phyloP scores from a whole-genome alignment of 2,113 vertebrate species.

The Amphiprion ocellaris region DNA sequence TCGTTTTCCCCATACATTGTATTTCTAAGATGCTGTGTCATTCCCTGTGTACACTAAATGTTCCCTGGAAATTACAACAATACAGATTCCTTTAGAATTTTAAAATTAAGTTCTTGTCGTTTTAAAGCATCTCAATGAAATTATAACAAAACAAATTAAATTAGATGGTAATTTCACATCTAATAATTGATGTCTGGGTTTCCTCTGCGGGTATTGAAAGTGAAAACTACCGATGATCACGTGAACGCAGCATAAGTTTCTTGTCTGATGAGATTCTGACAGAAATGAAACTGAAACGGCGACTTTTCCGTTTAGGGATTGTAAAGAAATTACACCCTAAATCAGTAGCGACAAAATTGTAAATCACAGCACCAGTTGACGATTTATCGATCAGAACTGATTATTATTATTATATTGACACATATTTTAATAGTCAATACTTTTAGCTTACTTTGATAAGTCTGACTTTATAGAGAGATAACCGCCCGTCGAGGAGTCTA shows the following conservation, averaged over 20 bases:
- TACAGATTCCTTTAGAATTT: too few species aligned
- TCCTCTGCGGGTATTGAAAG: neutral
- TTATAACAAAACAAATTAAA: too few species aligned
- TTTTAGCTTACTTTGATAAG: fast-evolving
- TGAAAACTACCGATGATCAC: neutral
- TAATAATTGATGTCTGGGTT: neutral
- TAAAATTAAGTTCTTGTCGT: too few species aligned
- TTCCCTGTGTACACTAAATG: too few species aligned
- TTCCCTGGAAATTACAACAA: too few species aligned
- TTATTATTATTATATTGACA: fast-evolving
- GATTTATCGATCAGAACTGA: fast-evolving
- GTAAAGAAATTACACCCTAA: fast-evolving
- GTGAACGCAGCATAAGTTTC: constrained; percentile 59
- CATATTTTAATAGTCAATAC: fast-evolving
- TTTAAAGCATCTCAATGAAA: too few species aligned
- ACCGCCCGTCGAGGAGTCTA: fast-evolving
- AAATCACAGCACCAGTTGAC: fast-evolving
- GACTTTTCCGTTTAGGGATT: neutral
- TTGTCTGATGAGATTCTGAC: fast-evolving
- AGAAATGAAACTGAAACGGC: constrained; percentile 59
- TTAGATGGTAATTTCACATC: neutral
- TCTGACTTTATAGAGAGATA: fast-evolving
- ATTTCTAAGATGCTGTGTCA: too few species aligned
- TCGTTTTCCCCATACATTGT: too few species aligned
- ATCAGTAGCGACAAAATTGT: neutral